Evolutionary conservation across 2,888 invertebrate species (phyloP).

Genomic region (Eretmocerus hayati): DNA sequence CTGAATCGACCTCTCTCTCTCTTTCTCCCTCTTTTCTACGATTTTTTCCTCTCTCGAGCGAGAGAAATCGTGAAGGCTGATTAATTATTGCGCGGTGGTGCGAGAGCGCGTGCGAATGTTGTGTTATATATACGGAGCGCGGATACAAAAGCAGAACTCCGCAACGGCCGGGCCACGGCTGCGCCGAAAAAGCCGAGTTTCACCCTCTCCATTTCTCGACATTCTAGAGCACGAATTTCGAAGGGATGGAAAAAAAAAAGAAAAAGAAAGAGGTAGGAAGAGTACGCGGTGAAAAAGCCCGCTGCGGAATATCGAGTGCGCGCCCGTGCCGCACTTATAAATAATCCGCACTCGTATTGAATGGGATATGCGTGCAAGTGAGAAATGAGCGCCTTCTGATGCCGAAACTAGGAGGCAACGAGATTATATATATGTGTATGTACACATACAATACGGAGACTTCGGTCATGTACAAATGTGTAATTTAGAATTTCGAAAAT

Average conservation of each 20-base stretch:
- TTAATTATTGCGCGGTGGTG: conserved; percentile 10
- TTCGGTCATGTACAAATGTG: conserved; percentile 37
- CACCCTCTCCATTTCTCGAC: too few species aligned
- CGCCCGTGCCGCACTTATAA: background rate
- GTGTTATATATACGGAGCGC: background rate
- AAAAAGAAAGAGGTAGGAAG: background rate
- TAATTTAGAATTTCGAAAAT: conserved; percentile 34
- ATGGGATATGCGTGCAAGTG: background rate
- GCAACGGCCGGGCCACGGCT: too few species aligned
- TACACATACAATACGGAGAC: too few species aligned
- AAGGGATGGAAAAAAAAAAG: background rate
- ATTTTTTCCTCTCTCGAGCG: conserved; percentile 16
- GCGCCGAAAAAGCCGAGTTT: too few species aligned
- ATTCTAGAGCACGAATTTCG: background rate
- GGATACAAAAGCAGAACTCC: background rate
- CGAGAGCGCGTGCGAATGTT: background rate
- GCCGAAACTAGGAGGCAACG: background rate
- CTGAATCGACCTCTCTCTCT: too few species aligned
- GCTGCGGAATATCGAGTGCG: background rate
- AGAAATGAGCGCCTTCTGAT: background rate
- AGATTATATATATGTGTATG: too few species aligned
- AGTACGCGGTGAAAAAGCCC: background rate
- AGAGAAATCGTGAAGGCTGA: conserved; percentile 22
- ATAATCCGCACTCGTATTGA: background rate
- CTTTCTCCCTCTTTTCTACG: too few species aligned